Percentiles rank a stretch among this genome's conserved stretches.
These are phyloP conservation scores for Conus betulinus DNA, from an alignment of 1,140 invertebrate genomes.

Conservation along the genomic window DNA sequence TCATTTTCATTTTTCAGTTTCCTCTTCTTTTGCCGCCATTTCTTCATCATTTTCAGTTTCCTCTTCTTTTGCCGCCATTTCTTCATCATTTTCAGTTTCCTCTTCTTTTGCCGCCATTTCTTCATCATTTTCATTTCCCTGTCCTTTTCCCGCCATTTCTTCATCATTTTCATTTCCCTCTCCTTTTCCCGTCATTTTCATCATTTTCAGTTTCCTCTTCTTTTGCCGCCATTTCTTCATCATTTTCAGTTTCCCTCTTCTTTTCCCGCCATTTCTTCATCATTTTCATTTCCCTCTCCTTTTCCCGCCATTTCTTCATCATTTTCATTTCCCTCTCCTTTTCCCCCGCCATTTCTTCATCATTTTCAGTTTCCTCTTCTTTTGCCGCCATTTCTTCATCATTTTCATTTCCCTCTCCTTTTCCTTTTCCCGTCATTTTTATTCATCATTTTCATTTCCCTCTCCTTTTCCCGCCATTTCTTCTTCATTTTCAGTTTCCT, in stretches of 20 bases:
- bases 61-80: not conserved
- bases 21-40: not conserved
- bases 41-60: constrained; percentile 4
- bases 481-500: constrained; percentile 17
- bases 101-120: too few relatives aligned
- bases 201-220: too few relatives aligned
- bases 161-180: not conserved
- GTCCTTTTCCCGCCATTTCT: too few relatives aligned
- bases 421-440: not conserved
- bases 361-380: too few relatives aligned
- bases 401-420: not conserved
- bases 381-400: not conserved
- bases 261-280: not conserved
- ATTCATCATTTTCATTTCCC: not conserved
- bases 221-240: not conserved
- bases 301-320: not conserved
- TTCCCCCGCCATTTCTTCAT: not conserved
- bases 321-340: not conserved
- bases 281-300: not conserved
- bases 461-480: not conserved
- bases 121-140: constrained; percentile 5
- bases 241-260: too few relatives aligned
- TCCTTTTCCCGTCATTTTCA: too few relatives aligned
- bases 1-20: not conserved
- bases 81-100: too few relatives aligned